phyloP scores from a whole-genome alignment of 2,113 vertebrate species.

The Pygathrix nemaeus region DNA sequence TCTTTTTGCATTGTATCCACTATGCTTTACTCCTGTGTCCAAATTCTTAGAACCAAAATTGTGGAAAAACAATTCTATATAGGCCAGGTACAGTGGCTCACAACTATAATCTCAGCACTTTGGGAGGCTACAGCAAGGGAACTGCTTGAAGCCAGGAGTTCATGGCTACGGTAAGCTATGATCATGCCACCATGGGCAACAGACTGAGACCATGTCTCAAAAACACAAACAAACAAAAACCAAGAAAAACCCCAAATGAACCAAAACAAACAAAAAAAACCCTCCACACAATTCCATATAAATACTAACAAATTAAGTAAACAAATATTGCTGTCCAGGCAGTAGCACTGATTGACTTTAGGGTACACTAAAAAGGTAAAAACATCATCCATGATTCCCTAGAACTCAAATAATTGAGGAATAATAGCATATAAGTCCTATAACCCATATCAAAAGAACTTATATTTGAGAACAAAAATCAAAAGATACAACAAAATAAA shows the following conservation, averaged over 20 bases:
- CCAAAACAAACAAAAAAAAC: not conserved
- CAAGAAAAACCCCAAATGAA: no score
- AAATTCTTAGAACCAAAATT: slow-evolving; percentile 12
- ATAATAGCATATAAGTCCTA: not conserved
- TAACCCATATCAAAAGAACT: not conserved
- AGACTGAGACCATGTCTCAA: not conserved
- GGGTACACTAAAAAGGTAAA: not conserved
- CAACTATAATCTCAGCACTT: not conserved
- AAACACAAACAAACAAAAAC: no score
- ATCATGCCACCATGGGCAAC: not conserved
- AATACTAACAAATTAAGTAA: slow-evolving; percentile 26
- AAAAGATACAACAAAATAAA: slow-evolving; percentile 30
- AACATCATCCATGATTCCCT: not conserved
- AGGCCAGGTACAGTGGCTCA: not conserved
- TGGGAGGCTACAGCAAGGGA: not conserved
- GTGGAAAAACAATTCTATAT: not conserved
- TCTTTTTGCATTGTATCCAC: not conserved
- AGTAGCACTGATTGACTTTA: not conserved
- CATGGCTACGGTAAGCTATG: not conserved
- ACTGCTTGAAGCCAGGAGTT: not conserved
- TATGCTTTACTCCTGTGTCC: not conserved
- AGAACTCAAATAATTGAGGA: not conserved
- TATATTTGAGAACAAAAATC: not conserved
- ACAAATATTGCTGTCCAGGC: not conserved
- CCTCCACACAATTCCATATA: not conserved